These are phyloP conservation scores for Ptycholaimellus sp. DNA, from an alignment of 2,888 invertebrate species.

Conservation along the genomic window DNA sequence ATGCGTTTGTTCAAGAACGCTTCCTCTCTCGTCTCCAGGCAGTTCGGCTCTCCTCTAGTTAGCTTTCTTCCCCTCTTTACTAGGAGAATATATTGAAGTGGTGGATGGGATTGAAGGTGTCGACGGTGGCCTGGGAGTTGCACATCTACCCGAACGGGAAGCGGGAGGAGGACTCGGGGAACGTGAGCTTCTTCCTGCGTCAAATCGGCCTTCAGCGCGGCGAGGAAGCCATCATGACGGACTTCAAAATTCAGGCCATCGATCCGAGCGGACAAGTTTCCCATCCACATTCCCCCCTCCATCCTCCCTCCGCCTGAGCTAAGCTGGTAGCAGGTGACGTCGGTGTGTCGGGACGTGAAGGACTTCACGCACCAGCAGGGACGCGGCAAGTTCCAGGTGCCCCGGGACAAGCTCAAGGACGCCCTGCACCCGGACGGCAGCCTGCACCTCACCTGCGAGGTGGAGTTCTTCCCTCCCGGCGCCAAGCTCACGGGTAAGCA, in stretches of 20 bases:
- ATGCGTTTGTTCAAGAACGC: slow-evolving; percentile 20
- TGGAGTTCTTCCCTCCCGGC: slow-evolving; percentile 14
- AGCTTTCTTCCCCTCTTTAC: no score
- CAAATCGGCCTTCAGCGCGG: slow-evolving; percentile 18
- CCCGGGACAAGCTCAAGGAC: slow-evolving; percentile 15
- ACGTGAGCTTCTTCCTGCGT: slow-evolving; percentile 20
- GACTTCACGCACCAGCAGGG: slow-evolving; percentile 23
- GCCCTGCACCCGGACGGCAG: slow-evolving; percentile 17
- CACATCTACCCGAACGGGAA: slow-evolving; percentile 24
- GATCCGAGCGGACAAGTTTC: slow-evolving; percentile 11
- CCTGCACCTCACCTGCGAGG: slow-evolving; percentile 18
- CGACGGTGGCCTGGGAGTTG: slow-evolving; percentile 20
- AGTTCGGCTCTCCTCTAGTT: slow-evolving; percentile 14
- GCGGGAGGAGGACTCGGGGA: slow-evolving; percentile 18
- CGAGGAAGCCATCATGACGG: slow-evolving; percentile 21
- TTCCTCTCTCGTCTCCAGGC: slow-evolving; percentile 15
- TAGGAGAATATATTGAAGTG: neutral
- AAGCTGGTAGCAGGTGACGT: no score
- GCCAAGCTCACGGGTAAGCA: slow-evolving; percentile 16
- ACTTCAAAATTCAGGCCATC: slow-evolving; percentile 21
- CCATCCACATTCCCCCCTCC: no score
- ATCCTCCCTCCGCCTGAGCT: slow-evolving; percentile 14
- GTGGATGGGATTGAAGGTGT: slow-evolving; percentile 7
- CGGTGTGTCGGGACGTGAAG: slow-evolving; percentile 21
- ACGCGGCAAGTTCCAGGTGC: slow-evolving; percentile 20